These are phyloP conservation scores for Garra rufa DNA, from an alignment of 2,113 vertebrate genomes.

Conservation along the genomic window DNA sequence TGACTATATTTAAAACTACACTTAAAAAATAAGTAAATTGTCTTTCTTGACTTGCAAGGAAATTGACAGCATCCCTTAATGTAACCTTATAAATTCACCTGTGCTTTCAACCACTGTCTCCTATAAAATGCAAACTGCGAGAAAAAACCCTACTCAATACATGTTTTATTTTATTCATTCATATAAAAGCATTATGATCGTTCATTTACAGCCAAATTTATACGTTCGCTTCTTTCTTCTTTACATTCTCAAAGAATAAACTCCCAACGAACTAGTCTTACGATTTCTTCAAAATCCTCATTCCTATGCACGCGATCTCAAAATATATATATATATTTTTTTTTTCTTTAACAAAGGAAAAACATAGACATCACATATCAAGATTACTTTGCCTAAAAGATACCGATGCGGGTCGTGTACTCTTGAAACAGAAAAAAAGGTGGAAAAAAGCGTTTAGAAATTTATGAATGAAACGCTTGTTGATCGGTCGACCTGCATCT, in stretches of 20 bases:
- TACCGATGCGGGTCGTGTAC: background rate
- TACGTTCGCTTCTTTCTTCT: background rate
- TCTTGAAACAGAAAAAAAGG: background rate
- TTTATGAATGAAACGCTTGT: slow-evolving; percentile 40
- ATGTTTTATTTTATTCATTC: background rate
- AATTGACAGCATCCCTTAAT: slow-evolving; percentile 76
- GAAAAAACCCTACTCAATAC: slow-evolving; percentile 58
- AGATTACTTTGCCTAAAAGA: background rate
- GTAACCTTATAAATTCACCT: slow-evolving; percentile 73
- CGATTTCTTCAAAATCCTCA: background rate
- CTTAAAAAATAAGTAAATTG: background rate
- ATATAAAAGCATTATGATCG: background rate
- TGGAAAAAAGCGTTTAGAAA: background rate
- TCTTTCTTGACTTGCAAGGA: slow-evolving; percentile 63
- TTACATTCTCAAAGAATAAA: background rate
- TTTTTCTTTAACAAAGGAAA: background rate
- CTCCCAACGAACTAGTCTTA: background rate
- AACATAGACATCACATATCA: background rate
- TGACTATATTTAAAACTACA: background rate
- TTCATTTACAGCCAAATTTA: background rate
- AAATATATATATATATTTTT: background rate
- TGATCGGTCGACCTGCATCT: slow-evolving; percentile 14
- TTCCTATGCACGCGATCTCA: background rate
- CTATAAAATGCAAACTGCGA: slow-evolving; percentile 78
- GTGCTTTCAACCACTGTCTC: slow-evolving; percentile 69